Percentiles rank a stretch among this genome's conserved stretches.
These are phyloP conservation scores for Basileuterus tristriatus DNA, from an alignment of 2,797 vertebrate genomes.

Conservation along the genomic window DNA sequence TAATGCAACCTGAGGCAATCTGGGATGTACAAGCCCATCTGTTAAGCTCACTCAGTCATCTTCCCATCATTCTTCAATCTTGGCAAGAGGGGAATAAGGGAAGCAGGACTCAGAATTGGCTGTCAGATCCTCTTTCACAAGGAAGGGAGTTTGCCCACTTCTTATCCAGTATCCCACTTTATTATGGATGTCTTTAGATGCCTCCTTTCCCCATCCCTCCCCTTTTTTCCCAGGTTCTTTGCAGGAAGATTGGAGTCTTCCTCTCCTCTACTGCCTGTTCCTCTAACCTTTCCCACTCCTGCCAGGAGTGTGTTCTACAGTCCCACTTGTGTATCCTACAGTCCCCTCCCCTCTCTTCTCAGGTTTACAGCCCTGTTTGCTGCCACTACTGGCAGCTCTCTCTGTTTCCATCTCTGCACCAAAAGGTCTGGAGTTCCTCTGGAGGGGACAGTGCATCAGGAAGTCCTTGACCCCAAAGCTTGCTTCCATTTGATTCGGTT, in stretches of 20 bases:
- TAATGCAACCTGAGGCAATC: conserved; percentile 32
- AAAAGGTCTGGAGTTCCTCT: not conserved
- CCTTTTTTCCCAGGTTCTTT: not conserved
- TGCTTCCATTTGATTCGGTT: not conserved
- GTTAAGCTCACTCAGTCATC: conserved; percentile 16
- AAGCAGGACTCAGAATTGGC: not conserved
- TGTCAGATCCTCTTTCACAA: not conserved
- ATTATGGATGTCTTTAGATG: not conserved
- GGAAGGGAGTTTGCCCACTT: not conserved
- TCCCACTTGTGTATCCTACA: not conserved
- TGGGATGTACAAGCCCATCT: not conserved
- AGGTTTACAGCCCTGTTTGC: not conserved
- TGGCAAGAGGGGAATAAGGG: not conserved
- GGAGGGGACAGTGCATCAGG: not conserved
- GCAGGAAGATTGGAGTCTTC: not conserved
- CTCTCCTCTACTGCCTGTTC: not conserved
- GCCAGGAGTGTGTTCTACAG: not conserved
- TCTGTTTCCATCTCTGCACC: not conserved
- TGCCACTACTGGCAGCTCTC: not conserved
- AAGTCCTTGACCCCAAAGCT: conserved; percentile 21
- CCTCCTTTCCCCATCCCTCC: not conserved
- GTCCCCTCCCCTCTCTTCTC: not conserved
- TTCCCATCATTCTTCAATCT: not conserved
- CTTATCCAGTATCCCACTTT: not conserved
- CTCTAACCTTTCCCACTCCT: not conserved